Percentiles rank a stretch among this genome's conserved stretches.
Conservation (phyloP, 2,888 invertebrate genomes). For the Orchestes rusci region DNA sequence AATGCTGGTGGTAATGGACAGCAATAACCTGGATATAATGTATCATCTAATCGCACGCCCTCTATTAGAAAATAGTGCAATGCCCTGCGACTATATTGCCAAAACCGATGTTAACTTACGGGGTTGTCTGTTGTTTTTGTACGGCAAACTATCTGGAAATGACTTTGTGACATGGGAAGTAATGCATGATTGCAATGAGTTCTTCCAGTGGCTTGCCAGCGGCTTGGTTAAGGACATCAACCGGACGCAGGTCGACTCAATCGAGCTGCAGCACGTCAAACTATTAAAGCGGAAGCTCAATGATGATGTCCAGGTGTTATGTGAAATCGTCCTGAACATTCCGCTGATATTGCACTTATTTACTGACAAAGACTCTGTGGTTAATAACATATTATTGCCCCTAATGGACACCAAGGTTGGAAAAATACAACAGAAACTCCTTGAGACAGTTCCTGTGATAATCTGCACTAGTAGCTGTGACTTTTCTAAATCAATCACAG, state of each 20-base stretch:
- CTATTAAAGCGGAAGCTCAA: conserved; percentile 25
- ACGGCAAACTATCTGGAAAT: too few relatives aligned
- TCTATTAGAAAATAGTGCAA: too few relatives aligned
- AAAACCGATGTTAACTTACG: too few relatives aligned
- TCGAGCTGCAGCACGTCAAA: conserved; percentile 31
- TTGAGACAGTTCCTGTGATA: conserved; percentile 28
- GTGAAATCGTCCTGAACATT: conserved; percentile 28
- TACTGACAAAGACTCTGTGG: conserved; percentile 26
- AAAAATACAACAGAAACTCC: conserved; percentile 22
- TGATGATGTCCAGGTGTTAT: too few relatives aligned
- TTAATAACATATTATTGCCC: conserved; percentile 25
- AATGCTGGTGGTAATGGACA: conserved; percentile 27
- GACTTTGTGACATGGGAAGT: too few relatives aligned
- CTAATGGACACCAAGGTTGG: conserved; percentile 12
- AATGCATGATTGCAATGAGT: too few relatives aligned
- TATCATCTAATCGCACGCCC: conserved; percentile 33
- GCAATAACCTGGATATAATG: conserved; percentile 32
- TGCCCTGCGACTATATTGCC: too few relatives aligned
- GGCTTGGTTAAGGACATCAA: conserved; percentile 28
- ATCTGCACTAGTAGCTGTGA: conserved; percentile 33
- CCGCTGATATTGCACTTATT: conserved; percentile 29
- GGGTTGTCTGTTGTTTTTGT: too few relatives aligned
- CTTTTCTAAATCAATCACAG: conserved; percentile 27
- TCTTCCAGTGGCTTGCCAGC: conserved; percentile 30
- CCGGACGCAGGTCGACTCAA: conserved; percentile 26